Evolutionary conservation across 2,888 invertebrate genomes (phyloP).

Genomic region (Mesochorus sp.): DNA sequence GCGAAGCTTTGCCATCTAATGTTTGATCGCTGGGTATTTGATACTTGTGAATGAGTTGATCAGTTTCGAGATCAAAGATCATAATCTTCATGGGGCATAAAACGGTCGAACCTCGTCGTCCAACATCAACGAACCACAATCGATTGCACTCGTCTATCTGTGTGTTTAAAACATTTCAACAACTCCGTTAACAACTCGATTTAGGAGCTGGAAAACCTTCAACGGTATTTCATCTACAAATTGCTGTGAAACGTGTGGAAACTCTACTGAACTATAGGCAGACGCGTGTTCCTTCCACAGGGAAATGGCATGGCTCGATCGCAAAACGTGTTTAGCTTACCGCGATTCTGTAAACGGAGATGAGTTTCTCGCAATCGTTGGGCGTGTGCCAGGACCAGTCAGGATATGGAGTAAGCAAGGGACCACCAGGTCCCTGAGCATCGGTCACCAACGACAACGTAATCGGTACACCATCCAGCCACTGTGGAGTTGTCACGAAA

Average conservation of each 20-base stretch:
- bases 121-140: conserved; percentile 81
- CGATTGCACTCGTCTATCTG: conserved; percentile 82
- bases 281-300: background rate
- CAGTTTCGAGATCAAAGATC: conserved; percentile 79
- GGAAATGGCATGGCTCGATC: conserved; percentile 44
- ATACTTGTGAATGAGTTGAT: conserved; percentile 77
- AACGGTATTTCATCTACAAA: background rate
- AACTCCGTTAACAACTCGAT: background rate
- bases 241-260: background rate
- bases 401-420: conserved; percentile 78
- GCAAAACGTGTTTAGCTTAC: conserved; percentile 69
- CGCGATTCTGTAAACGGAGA: conserved; percentile 80
- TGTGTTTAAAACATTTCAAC: background rate
- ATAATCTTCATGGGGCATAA: conserved; percentile 80
- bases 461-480: conserved; percentile 79
- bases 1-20: conserved; percentile 72
- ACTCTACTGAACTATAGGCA: background rate
- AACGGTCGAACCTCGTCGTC: conserved; percentile 66
- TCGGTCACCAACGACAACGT: conserved; percentile 77
- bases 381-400: conserved; percentile 77
- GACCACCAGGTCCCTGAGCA: conserved; percentile 74
- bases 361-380: conserved; percentile 74
- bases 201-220: too few relatives aligned
- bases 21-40: conserved; percentile 75
- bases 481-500: conserved; percentile 80